Evolutionary conservation across 2,797 vertebrate species (phyloP).

Genomic region (Onychomys arenicola): DNA sequence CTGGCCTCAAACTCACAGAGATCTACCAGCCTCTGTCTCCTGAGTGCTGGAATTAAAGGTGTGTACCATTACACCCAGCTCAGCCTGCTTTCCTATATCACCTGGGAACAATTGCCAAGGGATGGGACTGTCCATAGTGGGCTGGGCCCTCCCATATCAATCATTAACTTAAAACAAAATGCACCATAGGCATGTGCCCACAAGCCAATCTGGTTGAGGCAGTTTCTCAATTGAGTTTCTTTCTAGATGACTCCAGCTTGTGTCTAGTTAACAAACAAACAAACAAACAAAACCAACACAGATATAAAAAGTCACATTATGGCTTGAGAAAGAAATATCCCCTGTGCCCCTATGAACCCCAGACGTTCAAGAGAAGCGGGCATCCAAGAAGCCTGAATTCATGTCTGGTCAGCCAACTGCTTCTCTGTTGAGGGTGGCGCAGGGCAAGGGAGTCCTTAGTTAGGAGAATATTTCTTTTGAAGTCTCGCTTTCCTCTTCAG

Average conservation of each 20-base stretch:
- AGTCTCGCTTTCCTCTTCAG: constrained; percentile 14
- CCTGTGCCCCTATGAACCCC: background rate
- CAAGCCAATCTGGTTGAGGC: background rate
- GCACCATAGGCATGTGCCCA: background rate
- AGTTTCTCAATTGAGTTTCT: background rate
- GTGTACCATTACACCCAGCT: background rate
- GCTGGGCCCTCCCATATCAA: background rate
- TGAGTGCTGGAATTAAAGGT: background rate
- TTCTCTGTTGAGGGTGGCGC: background rate
- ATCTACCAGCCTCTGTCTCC: background rate
- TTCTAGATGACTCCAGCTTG: no score
- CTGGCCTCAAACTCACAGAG: background rate
- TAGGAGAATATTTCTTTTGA: background rate
- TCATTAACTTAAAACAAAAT: background rate
- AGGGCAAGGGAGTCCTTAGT: background rate
- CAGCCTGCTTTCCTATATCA: background rate
- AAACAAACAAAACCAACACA: background rate
- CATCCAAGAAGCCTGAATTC: background rate
- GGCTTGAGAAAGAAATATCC: background rate
- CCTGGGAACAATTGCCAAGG: background rate
- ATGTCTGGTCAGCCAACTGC: background rate
- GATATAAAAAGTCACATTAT: background rate
- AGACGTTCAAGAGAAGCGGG: background rate
- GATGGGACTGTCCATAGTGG: background rate
- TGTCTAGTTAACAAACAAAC: background rate